phyloP scores from a whole-genome alignment of 2,797 vertebrate species.

The Sebastes matsubarae region DNA sequence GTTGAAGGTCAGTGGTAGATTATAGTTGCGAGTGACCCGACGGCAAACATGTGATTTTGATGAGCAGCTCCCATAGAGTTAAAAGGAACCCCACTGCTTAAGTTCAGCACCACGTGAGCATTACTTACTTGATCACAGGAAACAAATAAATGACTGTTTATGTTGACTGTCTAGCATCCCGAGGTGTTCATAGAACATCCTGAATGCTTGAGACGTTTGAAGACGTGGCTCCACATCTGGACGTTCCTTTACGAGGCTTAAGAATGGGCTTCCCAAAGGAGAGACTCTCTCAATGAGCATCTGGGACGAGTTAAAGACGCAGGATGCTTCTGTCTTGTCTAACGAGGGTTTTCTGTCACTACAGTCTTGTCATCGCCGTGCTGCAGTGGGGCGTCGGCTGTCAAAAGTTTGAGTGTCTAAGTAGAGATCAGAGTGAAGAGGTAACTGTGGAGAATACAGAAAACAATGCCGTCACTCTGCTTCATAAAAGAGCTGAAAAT shows the following conservation, averaged over 20 bases:
- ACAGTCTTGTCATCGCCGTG: constrained; percentile 18
- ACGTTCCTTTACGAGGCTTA: constrained; percentile 56
- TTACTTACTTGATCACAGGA: constrained; percentile 52
- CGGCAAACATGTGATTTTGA: constrained; percentile 32
- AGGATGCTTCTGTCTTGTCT: constrained; percentile 36
- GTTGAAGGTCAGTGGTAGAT: constrained; percentile 34
- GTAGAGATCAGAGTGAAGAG: constrained; percentile 35
- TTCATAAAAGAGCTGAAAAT: constrained; percentile 16
- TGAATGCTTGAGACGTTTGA: constrained; percentile 31
- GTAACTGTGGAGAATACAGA: constrained; percentile 15
- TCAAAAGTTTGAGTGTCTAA: neutral
- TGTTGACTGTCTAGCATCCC: constrained; percentile 52
- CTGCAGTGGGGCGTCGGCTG: neutral
- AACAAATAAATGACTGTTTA: constrained; percentile 63
- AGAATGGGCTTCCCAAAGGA: constrained; percentile 20
- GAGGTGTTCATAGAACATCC: constrained; percentile 38
- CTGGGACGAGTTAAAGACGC: constrained; percentile 49
- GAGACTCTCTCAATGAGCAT: constrained; percentile 26
- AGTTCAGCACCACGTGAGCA: constrained; percentile 8
- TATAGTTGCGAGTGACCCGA: constrained; percentile 15
- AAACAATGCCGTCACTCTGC: constrained; percentile 30
- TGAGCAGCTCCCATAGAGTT: constrained; percentile 29
- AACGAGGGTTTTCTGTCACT: constrained; percentile 47
- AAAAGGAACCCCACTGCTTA: constrained; percentile 47
- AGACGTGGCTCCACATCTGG: constrained; percentile 60